A percentile compares a stretch with the other conserved stretches of the same genome.
Evolutionary conservation across 1,140 invertebrate genomes (phyloP).

Genomic region (Heterodera schachtii): DNA sequence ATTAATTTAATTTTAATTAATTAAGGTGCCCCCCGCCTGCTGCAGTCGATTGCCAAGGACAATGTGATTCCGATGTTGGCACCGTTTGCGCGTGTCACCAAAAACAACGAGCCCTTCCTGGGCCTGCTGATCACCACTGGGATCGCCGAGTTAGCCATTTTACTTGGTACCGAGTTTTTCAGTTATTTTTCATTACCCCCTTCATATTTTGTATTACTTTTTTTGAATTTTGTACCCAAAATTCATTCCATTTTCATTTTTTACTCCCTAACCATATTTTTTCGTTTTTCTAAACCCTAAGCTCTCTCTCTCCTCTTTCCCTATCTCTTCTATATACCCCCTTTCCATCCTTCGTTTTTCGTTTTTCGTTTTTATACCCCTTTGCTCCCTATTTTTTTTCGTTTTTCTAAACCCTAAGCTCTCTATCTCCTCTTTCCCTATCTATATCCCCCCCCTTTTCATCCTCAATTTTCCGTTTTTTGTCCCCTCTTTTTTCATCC

Average conservation of each 20-base stretch:
- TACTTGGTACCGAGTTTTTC: slow-evolving; percentile 70
- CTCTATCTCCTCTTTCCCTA: too few relatives aligned
- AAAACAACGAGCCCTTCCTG: slow-evolving; percentile 90
- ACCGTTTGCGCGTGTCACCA: slow-evolving; percentile 87
- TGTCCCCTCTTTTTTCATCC: background rate
- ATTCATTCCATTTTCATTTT: too few relatives aligned
- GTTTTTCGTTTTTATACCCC: too few relatives aligned
- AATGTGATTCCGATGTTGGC: slow-evolving; percentile 92
- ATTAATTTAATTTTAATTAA: slow-evolving; percentile 33
- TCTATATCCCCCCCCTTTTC: background rate
- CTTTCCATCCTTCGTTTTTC: too few relatives aligned
- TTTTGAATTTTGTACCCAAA: too few relatives aligned
- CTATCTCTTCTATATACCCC: too few relatives aligned
- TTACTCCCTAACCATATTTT: too few relatives aligned
- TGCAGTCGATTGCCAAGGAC: slow-evolving; percentile 95
- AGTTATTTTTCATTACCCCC: background rate
- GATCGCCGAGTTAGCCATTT: slow-evolving; percentile 93
- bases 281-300: too few relatives aligned
- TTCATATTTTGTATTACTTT: background rate
- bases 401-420: too few relatives aligned
- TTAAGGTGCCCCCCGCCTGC: slow-evolving; percentile 72
- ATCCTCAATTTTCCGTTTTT: background rate
- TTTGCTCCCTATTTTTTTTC: too few relatives aligned
- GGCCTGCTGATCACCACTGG: slow-evolving; percentile 83
- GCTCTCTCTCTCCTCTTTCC: too few relatives aligned